Conservation (phyloP, 2,113 vertebrate species). For the Corythaeola cristata region DNA sequence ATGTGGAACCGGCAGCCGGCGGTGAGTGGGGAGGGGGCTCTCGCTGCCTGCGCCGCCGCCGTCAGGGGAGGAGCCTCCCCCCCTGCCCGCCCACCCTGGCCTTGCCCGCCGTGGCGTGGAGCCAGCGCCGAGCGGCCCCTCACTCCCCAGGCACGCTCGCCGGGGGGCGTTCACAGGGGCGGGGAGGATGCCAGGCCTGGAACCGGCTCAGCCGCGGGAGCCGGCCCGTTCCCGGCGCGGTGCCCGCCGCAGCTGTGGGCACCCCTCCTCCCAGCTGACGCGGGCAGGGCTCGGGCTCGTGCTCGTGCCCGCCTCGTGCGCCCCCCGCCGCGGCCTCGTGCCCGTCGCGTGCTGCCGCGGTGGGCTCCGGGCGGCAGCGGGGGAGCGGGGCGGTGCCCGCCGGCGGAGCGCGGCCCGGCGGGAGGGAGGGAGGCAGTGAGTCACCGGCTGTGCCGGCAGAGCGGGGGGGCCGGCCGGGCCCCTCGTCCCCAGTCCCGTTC, state of each 20-base stretch:
- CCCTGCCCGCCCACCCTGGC: not conserved
- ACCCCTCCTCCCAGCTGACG: too few species aligned
- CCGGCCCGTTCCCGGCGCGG: not conserved
- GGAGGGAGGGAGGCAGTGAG: not conserved
- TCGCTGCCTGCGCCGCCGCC: not conserved
- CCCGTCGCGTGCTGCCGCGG: too few species aligned
- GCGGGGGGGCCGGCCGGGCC: too few species aligned
- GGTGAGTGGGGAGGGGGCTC: slow-evolving; percentile 38
- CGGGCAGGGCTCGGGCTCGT: too few species aligned
- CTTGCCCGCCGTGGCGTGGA: not conserved
- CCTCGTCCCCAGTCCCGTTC: too few species aligned
- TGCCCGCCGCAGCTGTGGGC: too few species aligned
- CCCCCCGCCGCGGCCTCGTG: too few species aligned
- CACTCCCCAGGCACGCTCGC: too few species aligned
- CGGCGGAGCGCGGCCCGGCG: not conserved
- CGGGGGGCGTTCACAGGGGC: not conserved
- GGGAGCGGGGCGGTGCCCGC: not conserved
- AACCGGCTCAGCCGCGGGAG: too few species aligned
- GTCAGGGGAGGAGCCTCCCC: not conserved
- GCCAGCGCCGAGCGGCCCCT: not conserved
- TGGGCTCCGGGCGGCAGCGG: not conserved
- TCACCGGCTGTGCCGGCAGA: not conserved
- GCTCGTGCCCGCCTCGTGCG: not conserved
- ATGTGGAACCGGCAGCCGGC: slow-evolving; percentile 10
- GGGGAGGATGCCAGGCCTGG: too few species aligned